phyloP scores from a whole-genome alignment of 2,113 vertebrate species.

The Panthera uncia region DNA sequence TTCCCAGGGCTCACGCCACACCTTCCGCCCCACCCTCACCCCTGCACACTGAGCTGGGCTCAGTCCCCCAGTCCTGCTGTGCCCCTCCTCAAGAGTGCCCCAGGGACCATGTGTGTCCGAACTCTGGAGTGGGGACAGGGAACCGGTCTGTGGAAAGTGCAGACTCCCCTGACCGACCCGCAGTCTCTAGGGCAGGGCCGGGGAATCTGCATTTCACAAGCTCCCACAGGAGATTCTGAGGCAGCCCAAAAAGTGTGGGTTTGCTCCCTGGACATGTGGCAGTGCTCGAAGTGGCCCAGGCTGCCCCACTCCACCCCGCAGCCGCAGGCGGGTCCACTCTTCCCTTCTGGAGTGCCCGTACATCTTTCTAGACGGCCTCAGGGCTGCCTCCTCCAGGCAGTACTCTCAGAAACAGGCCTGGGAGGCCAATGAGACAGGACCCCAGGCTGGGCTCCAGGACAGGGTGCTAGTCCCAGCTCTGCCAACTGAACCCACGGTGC shows the following conservation, averaged over 20 bases:
- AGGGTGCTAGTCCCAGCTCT: background rate
- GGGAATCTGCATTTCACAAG: background rate
- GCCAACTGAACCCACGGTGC: background rate
- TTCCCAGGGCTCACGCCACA: background rate
- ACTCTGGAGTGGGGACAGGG: background rate
- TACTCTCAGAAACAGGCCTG: background rate
- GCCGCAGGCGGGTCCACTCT: accelerated
- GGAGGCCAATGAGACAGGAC: too few relatives aligned
- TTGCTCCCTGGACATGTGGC: background rate
- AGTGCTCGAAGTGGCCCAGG: background rate
- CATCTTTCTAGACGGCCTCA: background rate
- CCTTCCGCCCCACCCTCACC: accelerated
- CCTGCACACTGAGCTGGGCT: background rate
- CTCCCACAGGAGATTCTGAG: background rate
- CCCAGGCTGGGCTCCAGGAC: background rate
- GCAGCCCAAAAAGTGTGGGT: background rate
- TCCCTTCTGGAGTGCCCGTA: background rate
- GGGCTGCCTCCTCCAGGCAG: background rate
- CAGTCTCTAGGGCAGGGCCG: background rate
- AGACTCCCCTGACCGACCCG: background rate
- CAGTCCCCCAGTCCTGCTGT: background rate
- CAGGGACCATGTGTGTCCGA: background rate
- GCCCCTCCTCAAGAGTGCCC: background rate
- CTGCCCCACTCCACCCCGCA: accelerated
- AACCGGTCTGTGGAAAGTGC: background rate